These are phyloP conservation scores for Acronicta leporina DNA, from an alignment of 2,888 invertebrate genomes.

Conservation along the genomic window DNA sequence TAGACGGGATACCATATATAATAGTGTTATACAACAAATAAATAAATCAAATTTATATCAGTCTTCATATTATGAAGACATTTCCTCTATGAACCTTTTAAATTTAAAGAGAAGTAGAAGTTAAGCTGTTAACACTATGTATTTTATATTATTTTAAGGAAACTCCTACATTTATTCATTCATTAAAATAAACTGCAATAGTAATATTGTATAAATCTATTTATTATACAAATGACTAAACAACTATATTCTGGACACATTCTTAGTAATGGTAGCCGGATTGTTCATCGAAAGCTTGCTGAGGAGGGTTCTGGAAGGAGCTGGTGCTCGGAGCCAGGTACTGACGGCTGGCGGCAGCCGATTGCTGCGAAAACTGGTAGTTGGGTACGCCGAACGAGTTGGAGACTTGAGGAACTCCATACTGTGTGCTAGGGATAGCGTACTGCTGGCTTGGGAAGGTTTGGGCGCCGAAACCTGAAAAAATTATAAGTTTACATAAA, in stretches of 20 bases:
- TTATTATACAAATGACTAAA: conserved; percentile 56
- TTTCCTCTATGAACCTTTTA: too few species aligned
- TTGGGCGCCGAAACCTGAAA: conserved; percentile 55
- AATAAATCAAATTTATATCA: too few species aligned
- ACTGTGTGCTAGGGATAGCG: conserved; percentile 58
- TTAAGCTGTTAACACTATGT: too few species aligned
- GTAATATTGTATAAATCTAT: conserved; percentile 46
- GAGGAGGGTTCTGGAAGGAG: conserved; percentile 69
- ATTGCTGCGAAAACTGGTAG: conserved; percentile 50
- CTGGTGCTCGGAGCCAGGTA: conserved; percentile 74
- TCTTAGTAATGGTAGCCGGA: conserved; percentile 80
- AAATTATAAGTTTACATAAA: not conserved
- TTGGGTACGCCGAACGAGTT: conserved; percentile 18
- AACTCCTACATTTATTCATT: too few species aligned
- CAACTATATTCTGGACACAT: conserved; percentile 37
- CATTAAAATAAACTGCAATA: conserved; percentile 1
- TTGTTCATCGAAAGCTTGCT: conserved; percentile 80
- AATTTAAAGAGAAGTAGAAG: too few species aligned
- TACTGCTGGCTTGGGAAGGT: conserved; percentile 29
- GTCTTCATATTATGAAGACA: too few species aligned
- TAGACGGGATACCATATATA: too few species aligned
- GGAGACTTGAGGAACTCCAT: conserved; percentile 42
- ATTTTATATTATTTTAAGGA: too few species aligned
- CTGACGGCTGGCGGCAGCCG: conserved; percentile 73
- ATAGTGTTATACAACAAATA: too few species aligned